Evolutionary conservation across 2,888 invertebrate genomes (phyloP).

Genomic region (Pandemis corylana): DNA sequence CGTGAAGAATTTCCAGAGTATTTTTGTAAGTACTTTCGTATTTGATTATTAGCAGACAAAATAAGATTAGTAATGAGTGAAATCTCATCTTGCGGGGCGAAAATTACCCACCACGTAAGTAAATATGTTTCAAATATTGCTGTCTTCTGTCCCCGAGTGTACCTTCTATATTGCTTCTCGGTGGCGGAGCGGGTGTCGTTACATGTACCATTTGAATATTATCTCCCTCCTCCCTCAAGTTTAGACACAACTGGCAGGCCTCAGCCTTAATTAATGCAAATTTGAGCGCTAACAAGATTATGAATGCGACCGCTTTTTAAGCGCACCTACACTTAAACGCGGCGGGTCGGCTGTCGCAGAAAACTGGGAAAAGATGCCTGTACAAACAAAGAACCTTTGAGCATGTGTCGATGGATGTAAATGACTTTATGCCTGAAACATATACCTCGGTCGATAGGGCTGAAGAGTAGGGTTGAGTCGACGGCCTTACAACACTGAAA

Average conservation of each 20-base stretch:
- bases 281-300: slow-evolving; percentile 85
- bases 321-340: slow-evolving; percentile 63
- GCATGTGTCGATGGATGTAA: neutral
- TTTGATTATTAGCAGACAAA: no score
- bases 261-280: slow-evolving; percentile 84
- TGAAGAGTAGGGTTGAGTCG: no score
- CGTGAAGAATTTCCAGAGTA: no score
- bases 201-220: slow-evolving; percentile 86
- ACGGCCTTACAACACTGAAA: neutral
- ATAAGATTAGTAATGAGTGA: no score
- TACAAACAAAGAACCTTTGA: neutral
- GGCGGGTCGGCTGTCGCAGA: slow-evolving; percentile 20
- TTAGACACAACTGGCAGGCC: slow-evolving; percentile 76
- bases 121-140: neutral
- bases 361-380: neutral
- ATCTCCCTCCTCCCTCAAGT: slow-evolving; percentile 66
- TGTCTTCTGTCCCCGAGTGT: slow-evolving; percentile 52
- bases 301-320: slow-evolving; percentile 81
- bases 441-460: no score
- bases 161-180: slow-evolving; percentile 81
- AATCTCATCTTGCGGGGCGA: no score
- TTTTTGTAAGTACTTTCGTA: no score
- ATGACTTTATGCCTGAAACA: neutral
- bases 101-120: neutral
- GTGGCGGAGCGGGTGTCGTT: slow-evolving; percentile 78